These are phyloP conservation scores for Aphelocoma coerulescens DNA, from an alignment of 2,113 vertebrate genomes.

Conservation along the genomic window DNA sequence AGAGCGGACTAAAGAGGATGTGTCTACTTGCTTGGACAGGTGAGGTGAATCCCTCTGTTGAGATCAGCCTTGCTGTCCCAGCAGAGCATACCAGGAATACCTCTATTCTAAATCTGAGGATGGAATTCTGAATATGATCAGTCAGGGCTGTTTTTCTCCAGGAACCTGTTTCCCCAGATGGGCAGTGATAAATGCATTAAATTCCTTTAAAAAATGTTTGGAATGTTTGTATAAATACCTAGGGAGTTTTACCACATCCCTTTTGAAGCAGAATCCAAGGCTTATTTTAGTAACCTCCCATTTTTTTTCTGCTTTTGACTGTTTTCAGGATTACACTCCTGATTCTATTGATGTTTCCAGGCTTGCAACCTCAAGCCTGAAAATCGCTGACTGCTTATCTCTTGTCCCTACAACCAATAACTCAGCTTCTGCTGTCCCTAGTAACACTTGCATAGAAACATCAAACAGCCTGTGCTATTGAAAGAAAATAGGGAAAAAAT, in stretches of 20 bases:
- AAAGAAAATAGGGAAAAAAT: neutral
- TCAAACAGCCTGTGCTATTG: neutral
- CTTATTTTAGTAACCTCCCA: neutral
- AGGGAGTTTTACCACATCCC: neutral
- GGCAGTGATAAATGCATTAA: neutral
- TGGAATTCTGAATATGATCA: neutral
- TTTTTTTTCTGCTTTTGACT: neutral
- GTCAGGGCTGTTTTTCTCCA: neutral
- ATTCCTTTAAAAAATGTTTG: neutral
- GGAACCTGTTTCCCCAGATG: neutral
- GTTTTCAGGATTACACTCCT: neutral
- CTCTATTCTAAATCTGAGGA: neutral
- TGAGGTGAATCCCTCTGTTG: neutral
- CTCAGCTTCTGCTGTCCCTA: neutral
- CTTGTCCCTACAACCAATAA: neutral
- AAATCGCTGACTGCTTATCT: neutral
- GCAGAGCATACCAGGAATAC: rapidly evolving
- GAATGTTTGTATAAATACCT: neutral
- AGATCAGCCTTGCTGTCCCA: neutral
- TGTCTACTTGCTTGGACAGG: neutral
- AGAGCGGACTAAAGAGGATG: rapidly evolving
- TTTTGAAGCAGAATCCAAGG: neutral
- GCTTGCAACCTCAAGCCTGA: neutral
- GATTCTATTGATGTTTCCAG: neutral
- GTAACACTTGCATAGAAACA: neutral